These are phyloP conservation scores for Prenolepis imparis DNA, from an alignment of 2,888 invertebrate genomes.

Conservation along the genomic window DNA sequence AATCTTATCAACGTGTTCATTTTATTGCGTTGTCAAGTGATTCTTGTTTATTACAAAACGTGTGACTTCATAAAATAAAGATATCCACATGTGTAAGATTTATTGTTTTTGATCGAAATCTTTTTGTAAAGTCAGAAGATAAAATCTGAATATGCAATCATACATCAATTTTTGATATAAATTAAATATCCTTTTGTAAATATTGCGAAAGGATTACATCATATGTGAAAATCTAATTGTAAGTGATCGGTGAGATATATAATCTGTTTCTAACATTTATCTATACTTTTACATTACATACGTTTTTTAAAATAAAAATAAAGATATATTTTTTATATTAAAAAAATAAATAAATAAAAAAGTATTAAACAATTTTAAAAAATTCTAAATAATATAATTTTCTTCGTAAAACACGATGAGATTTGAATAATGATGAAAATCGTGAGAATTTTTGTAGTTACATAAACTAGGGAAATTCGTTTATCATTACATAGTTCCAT, in stretches of 20 bases:
- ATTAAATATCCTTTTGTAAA: background rate
- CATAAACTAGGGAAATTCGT: background rate
- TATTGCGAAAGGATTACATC: background rate
- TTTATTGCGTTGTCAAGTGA: slow-evolving; percentile 27
- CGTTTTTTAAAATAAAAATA: background rate
- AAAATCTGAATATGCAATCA: background rate
- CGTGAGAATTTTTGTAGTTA: background rate
- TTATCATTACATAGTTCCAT: background rate
- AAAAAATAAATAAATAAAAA: background rate
- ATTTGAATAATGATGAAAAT: background rate
- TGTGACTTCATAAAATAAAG: slow-evolving; percentile 15
- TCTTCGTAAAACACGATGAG: background rate
- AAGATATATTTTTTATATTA: background rate
- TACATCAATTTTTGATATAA: background rate
- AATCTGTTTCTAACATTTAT: no score
- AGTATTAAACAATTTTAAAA: background rate
- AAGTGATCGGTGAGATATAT: no score
- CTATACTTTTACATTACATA: background rate
- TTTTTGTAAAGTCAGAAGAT: background rate
- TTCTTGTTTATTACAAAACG: slow-evolving; percentile 30
- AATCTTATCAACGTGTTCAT: slow-evolving; percentile 31
- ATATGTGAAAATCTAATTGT: background rate
- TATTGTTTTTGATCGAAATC: slow-evolving; percentile 2
- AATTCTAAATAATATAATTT: background rate
- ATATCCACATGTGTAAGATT: background rate